Percentiles rank a stretch among this genome's conserved stretches.
These are phyloP conservation scores for Diogma glabrata DNA, from an alignment of 2,888 invertebrate species.

Conservation along the genomic window DNA sequence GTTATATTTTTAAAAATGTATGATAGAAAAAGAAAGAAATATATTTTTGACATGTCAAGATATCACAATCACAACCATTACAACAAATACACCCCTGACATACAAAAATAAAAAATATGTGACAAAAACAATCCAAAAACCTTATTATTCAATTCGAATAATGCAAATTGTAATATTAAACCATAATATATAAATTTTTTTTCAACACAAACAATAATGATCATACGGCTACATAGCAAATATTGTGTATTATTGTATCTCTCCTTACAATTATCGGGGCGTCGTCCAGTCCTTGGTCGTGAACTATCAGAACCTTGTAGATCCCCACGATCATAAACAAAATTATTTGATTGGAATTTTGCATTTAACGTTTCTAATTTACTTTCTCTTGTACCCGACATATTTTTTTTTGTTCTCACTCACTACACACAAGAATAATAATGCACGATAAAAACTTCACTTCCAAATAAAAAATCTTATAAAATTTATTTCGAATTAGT, in stretches of 20 bases:
- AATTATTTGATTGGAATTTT: slow-evolving; percentile 48
- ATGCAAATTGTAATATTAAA: background rate
- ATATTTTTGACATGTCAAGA: slow-evolving; percentile 4
- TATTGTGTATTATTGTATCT: too few relatives aligned
- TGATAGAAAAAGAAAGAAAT: too few relatives aligned
- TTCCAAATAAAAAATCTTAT: too few relatives aligned
- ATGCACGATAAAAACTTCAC: slow-evolving; percentile 9
- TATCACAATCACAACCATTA: too few relatives aligned
- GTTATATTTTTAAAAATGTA: too few relatives aligned
- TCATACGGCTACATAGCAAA: too few relatives aligned
- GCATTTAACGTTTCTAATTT: slow-evolving; percentile 75
- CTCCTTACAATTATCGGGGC: slow-evolving; percentile 55
- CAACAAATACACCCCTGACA: too few relatives aligned
- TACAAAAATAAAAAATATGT: background rate
- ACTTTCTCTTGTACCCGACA: slow-evolving; percentile 64
- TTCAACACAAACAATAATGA: too few relatives aligned
- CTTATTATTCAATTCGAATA: background rate
- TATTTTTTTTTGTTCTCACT: slow-evolving; percentile 30
- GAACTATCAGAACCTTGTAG: slow-evolving; percentile 32
- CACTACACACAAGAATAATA: slow-evolving; percentile 7
- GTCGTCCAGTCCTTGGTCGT: slow-evolving; percentile 41
- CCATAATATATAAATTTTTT: too few relatives aligned
- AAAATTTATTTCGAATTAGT: too few relatives aligned
- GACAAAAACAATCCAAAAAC: background rate
- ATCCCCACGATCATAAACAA: slow-evolving; percentile 19